phyloP scores from a whole-genome alignment of 2,888 invertebrate genomes.

The Dioctria rufipes region DNA sequence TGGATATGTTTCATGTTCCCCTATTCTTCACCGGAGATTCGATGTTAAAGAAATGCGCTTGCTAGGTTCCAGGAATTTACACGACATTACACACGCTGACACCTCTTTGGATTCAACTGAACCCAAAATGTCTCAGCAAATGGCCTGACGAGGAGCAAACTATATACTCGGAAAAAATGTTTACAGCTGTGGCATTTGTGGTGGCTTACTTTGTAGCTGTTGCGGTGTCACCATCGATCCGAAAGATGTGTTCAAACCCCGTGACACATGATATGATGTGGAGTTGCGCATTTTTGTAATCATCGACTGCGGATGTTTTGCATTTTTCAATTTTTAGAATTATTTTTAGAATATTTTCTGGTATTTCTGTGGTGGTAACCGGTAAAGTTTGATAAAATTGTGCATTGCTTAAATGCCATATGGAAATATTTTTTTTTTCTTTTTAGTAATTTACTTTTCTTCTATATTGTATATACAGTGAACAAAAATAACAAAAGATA shows the following conservation, averaged over 20 bases:
- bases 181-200: slow-evolving; percentile 39
- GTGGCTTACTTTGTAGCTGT: not conserved
- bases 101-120: slow-evolving; percentile 49
- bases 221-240: slow-evolving; percentile 19
- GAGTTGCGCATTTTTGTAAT: slow-evolving; percentile 31
- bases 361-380: too few relatives aligned
- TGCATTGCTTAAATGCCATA: too few relatives aligned
- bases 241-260: not conserved
- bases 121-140: slow-evolving; percentile 30
- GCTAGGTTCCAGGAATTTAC: slow-evolving; percentile 58
- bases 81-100: slow-evolving; percentile 58
- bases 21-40: slow-evolving; percentile 54
- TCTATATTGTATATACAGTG: too few relatives aligned
- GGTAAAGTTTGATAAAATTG: too few relatives aligned
- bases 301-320: not conserved
- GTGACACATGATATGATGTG: slow-evolving; percentile 24
- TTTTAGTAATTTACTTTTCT: too few relatives aligned
- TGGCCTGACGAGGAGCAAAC: slow-evolving; percentile 17
- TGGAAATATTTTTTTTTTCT: too few relatives aligned
- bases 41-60: slow-evolving; percentile 57
- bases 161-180: slow-evolving; percentile 10
- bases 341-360: too few relatives aligned
- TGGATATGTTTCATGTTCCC: slow-evolving; percentile 22
- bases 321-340: not conserved
- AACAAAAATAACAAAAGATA: too few relatives aligned